Evolutionary conservation across 2,888 invertebrate species (phyloP).

Genomic region (Macrophya alboannulata): DNA sequence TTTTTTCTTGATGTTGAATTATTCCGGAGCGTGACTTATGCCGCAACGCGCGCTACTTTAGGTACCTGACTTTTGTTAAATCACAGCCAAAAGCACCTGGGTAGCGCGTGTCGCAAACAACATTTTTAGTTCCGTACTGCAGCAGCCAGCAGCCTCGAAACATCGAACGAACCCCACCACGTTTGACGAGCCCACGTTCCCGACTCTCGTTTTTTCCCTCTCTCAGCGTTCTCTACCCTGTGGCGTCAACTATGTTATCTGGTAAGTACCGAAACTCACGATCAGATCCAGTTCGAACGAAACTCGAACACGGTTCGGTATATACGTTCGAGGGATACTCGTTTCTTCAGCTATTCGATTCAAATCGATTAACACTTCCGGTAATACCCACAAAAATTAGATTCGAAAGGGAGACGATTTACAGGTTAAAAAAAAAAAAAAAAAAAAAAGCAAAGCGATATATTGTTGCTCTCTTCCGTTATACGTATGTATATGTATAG

Average conservation of each 20-base stretch:
- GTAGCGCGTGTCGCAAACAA: conserved; percentile 91
- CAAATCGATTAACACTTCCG: conserved; percentile 44
- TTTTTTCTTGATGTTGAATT: conserved; percentile 49
- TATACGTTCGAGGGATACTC: not conserved
- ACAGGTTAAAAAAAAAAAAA: not conserved
- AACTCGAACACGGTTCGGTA: conserved; percentile 1
- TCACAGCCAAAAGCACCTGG: conserved; percentile 92
- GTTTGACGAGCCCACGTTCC: conserved; percentile 6
- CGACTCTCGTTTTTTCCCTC: conserved; percentile 35
- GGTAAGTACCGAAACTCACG: not conserved
- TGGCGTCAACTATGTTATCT: not conserved
- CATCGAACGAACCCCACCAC: conserved; percentile 44
- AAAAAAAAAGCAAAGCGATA: not conserved
- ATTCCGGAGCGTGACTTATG: conserved; percentile 72
- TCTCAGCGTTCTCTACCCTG: not conserved
- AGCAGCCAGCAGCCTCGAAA: conserved; percentile 13
- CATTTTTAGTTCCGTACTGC: conserved; percentile 58
- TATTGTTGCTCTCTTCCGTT: not conserved
- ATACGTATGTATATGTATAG: not conserved
- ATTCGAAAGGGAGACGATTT: not conserved
- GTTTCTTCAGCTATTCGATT: conserved; percentile 5
- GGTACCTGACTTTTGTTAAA: conserved; percentile 94
- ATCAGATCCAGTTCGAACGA: not conserved
- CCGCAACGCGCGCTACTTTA: conserved; percentile 98
- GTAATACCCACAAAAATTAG: not conserved